Evolutionary conservation across 2,113 vertebrate genomes (phyloP), one percentile per base, ranked within the genome.

Genomic region (Raja brachyura): DNA sequence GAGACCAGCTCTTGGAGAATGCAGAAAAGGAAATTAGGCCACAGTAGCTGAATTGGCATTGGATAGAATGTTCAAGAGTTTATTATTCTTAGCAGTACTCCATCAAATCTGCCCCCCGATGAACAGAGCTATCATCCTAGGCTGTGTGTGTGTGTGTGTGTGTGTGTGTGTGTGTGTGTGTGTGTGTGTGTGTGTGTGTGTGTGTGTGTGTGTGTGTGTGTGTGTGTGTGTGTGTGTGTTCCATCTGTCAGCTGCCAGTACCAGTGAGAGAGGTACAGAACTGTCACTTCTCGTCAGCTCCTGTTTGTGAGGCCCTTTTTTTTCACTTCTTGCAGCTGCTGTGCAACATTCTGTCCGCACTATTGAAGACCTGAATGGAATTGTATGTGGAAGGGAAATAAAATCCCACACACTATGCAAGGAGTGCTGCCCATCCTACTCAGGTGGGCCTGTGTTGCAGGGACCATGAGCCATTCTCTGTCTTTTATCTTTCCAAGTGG

Each of bases 181-280:
- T 39, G 5, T 81, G 39, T 54, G 78, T 54, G 78, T 81, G 48
- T 54, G 79, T 54, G 16, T 81, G 78, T 54, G 13, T 22, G 76
- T 78, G 39, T 3, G 39, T 48, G 39, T 48, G 39, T 48, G 39
- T 48, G 39, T 3, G 39, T 48, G 39, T 48, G 39, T 48, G 39
- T 48, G 39, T 48, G 39, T 48, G 39, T 48, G 39, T 48, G 39
- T 48, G 39, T 48, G 39, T 3, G 39, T 48, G 39, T 48, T 97
- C 98, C 98, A 98, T 99, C 98, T 98, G 98, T 98, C 98, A 98
- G 97, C 98, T 98, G 98, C 98, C 98, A 99, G 94, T 97, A 97
- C 97, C 97, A 96, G 97, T 96, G 97, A 98, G 98, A 98, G 97
- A 98, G 97, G 96, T 96, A 97, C 97, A 96, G 97, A 97, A 97